Evolutionary conservation across 2,797 vertebrate species (phyloP), one percentile per base, ranked within the genome.

Genomic region (Poeciliopsis infans): DNA sequence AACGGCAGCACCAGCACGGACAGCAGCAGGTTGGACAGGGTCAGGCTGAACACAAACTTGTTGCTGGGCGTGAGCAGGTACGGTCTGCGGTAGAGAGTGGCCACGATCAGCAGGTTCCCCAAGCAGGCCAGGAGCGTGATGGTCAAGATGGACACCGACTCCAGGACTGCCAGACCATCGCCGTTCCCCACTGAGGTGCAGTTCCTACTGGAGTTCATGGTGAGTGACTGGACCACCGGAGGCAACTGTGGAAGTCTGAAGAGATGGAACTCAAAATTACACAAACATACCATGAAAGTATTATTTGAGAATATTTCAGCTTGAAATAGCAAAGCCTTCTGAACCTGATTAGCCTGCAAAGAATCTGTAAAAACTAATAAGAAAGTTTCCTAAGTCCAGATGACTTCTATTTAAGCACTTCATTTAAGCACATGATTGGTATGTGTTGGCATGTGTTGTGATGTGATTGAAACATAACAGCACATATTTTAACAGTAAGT

Each of bases 31-130:
- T 99, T 99, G 91, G 98, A 99, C 57, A 97, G 94, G 0, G 98
- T 99, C 91, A 99, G 93, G 95, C 98, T 99, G 95, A 99, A 97
- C 79, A 99, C 98, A 75, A 99, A 98, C 94, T 99, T 99, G 96
- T 99, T 99, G 96, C 98, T 99, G 88, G 99, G 96, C 0, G 98
- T 99, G 88, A 99, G 97, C 73, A 99, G 96, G 86, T 99, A 99
- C 0, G 98, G 97, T 90, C 97, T 97, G 91, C 96, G 97, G 84
- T 99, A 99, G 4, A 99, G 95, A 8, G 98, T 99, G 33, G 93
- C 84, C 23, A 98, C 98, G 0, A 99, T 95, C 85, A 98, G 88
- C 79, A 99, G 92, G 95, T 99, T 99, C 83, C 98, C 98, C 94
- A 99, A 89, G 91, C 97, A 98, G 89, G 97, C 97, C 1, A 97